Evolutionary conservation across 2,113 vertebrate species (phyloP).

Genomic region (Pangasianodon gigas): DNA sequence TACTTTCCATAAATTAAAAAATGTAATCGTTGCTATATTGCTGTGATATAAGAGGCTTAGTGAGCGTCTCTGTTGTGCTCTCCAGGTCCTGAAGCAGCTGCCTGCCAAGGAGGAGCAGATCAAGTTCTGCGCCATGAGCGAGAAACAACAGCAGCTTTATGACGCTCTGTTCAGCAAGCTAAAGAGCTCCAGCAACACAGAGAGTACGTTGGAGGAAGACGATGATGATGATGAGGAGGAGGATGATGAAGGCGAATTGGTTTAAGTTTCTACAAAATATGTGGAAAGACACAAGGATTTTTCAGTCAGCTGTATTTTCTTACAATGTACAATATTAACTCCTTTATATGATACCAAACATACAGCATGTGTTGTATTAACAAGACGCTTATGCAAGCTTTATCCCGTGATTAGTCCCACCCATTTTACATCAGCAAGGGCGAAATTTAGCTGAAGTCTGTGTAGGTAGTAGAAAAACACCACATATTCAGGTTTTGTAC

Average conservation of each 20-base stretch:
- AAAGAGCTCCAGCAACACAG: conserved; percentile 74
- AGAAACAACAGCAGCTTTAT: conserved; percentile 87
- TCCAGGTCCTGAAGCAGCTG: conserved; percentile 91
- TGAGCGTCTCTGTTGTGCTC: conserved; percentile 14
- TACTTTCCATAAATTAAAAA: neutral
- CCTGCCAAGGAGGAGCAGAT: conserved; percentile 86
- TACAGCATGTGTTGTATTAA: neutral
- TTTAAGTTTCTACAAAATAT: neutral
- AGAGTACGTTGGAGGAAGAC: conserved; percentile 65
- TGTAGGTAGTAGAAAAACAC: neutral
- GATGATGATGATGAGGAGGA: neutral
- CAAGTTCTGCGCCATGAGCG: conserved; percentile 87
- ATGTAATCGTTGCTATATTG: neutral
- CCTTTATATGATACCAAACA: neutral
- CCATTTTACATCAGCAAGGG: neutral
- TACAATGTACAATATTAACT: neutral
- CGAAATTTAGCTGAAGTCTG: neutral
- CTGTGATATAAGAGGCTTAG: neutral
- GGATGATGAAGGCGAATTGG: neutral
- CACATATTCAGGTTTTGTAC: neutral
- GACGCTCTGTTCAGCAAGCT: conserved; percentile 79
- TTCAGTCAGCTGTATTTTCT: neutral
- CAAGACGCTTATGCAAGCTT: neutral
- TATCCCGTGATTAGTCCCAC: neutral
- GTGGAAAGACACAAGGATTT: neutral